Base-by-base conservation (phyloP, 2,888 invertebrate species). In the Coenonympha glycerion region DNA sequence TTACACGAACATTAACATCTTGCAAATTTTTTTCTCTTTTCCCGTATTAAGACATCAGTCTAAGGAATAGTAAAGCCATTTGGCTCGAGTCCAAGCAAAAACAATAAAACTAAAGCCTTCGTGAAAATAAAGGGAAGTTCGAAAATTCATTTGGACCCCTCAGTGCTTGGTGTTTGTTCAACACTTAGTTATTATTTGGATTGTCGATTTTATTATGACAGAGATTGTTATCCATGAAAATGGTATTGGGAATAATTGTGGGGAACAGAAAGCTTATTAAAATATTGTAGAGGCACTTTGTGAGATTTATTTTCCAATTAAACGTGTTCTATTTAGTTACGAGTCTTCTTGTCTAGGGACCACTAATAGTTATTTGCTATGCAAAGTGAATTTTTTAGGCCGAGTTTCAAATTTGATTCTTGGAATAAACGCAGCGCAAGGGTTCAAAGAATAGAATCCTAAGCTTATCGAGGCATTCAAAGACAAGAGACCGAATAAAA, bases 51-150 rank as follows among this genome's bases (percentile, higher is more conserved):
- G 69, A 71, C 78, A 81, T 79, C 74, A 76, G 79, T 79, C 76
- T 76, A 57, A 62, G 64, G 62, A 71, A 69, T 70, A 68, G 68
- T 71, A 70, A 70, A 75, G 65, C 76, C 76, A 79, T 81, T 81
- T 81, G 80, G 80, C 74, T 49, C 48, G 6, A 51, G 33, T 69
- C 82, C 81, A 80, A 76, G 61, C 60, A 69, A 76, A 79, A 78
- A 77, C 71, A 78, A 76, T 73, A 68, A 71, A 68, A 66, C 53
- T 60, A 61, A 64, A 69, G 63, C 64, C 61, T 68, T 63, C 62
- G 58, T 50, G 55, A 65, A 68, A 71, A 73, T 71, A 72, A 68
- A 70, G 69, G 68, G 68, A 70, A 52, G 68, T 72, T 69, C 66
- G 68, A 71, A 70, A 73, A 70, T 66, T 73, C 68, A 65, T 63